Evolutionary conservation across 2,797 vertebrate species (phyloP).

Genomic region (Mormyrops boulengeri): DNA sequence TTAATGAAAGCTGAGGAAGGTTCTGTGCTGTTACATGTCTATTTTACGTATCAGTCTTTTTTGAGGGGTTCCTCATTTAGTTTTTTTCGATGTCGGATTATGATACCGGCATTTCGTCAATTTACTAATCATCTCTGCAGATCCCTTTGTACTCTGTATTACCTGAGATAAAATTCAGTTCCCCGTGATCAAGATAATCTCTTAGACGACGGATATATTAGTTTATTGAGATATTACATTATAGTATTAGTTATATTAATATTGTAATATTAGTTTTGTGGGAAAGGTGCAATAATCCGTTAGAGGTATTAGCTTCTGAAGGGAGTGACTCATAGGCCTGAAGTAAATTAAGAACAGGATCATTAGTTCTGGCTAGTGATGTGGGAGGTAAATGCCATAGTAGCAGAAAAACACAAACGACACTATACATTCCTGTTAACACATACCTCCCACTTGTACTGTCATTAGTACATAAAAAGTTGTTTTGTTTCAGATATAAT

Average conservation of each 20-base stretch:
- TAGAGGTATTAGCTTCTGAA: not conserved
- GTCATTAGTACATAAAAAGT: slow-evolving; percentile 16
- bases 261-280: not conserved
- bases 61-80: not conserved
- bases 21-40: not conserved
- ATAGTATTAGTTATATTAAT: too few relatives aligned
- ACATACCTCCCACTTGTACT: slow-evolving; percentile 10
- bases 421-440: slow-evolving; percentile 5
- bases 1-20: not conserved
- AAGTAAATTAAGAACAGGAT: not conserved
- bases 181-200: not conserved
- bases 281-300: too few relatives aligned
- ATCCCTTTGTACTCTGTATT: not conserved
- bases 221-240: not conserved
- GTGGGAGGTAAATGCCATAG: not conserved
- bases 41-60: not conserved
- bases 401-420: slow-evolving; percentile 8
- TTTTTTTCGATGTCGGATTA: not conserved
- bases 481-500: slow-evolving; percentile 11
- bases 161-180: not conserved
- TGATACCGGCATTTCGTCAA: not conserved
- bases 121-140: not conserved
- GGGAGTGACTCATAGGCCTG: not conserved
- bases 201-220: not conserved
- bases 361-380: not conserved